A percentile compares a stretch with the other conserved stretches of the same genome.
These are phyloP conservation scores for Gallinago paraguaiae DNA, from an alignment of 2,113 vertebrate genomes.

Conservation along the genomic window DNA sequence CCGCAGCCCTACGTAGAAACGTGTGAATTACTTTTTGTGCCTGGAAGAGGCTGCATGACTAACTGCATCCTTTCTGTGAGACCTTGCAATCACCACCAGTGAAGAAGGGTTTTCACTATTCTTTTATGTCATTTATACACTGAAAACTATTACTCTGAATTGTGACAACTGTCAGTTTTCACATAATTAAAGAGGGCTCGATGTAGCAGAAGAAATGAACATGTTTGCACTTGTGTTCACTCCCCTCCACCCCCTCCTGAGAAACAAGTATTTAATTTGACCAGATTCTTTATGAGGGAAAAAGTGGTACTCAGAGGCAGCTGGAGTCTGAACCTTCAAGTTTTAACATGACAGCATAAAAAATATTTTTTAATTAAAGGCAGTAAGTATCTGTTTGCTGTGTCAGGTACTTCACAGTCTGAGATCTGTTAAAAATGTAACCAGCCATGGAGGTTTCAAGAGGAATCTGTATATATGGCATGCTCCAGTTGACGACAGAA, in stretches of 20 bases:
- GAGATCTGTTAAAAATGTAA: not conserved
- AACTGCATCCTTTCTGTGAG: not conserved
- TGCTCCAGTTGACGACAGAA: constrained; percentile 60
- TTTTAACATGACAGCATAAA: not conserved
- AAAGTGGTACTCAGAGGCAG: not conserved
- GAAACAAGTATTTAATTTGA: not conserved
- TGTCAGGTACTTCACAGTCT: not conserved
- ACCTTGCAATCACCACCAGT: not conserved
- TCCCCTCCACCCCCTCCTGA: not conserved
- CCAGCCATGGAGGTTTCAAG: not conserved
- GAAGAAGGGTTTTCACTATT: not conserved
- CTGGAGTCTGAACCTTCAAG: not conserved
- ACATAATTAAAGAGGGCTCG: not conserved
- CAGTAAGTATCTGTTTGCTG: constrained; percentile 27
- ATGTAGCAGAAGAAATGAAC: not conserved
- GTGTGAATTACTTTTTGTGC: not conserved
- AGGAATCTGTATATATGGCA: constrained; percentile 12
- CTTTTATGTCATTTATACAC: not conserved
- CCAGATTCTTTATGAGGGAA: not conserved
- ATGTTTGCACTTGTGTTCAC: not conserved
- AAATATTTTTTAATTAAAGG: not conserved
- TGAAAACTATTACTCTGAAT: not conserved
- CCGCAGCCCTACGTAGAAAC: not conserved
- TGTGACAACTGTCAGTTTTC: constrained; percentile 7
- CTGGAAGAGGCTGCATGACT: not conserved